Evolutionary conservation across 2,888 invertebrate genomes (phyloP).

Genomic region (Sipha maydis): DNA sequence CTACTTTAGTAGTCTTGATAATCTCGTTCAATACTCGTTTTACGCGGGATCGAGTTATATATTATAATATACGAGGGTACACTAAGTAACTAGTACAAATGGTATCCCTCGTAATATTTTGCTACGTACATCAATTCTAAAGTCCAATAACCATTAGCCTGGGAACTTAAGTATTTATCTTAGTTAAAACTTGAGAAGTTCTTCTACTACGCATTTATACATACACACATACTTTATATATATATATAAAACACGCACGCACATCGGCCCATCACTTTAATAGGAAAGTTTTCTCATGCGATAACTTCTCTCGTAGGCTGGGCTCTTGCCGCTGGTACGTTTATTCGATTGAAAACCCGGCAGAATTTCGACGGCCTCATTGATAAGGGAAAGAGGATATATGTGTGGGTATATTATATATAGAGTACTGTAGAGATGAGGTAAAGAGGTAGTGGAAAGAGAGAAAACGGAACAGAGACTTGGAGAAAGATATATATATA

Average conservation of each 20-base stretch:
- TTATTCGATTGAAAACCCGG: constrained; percentile 46
- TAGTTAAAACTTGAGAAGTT: constrained; percentile 42
- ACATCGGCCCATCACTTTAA: constrained; percentile 30
- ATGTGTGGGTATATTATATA: not conserved
- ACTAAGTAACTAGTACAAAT: not conserved
- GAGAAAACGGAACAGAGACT: constrained; percentile 19
- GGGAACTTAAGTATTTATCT: constrained; percentile 52
- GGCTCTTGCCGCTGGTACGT: not conserved
- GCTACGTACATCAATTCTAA: constrained; percentile 15
- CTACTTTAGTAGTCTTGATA: too few species aligned
- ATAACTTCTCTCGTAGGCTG: constrained; percentile 22
- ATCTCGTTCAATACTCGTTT: too few species aligned
- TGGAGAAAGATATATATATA: not conserved
- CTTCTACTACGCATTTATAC: not conserved
- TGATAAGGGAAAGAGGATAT: constrained; percentile 35
- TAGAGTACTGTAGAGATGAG: not conserved
- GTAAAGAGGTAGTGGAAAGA: constrained; percentile 21
- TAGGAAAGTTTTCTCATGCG: constrained; percentile 52
- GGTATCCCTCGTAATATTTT: not conserved
- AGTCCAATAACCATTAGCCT: constrained; percentile 48
- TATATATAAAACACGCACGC: not conserved
- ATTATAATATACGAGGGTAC: not conserved
- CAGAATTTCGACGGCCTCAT: constrained; percentile 14
- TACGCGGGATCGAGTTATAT: too few species aligned
- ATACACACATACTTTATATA: not conserved